These are phyloP conservation scores for Junonia oenone DNA, from an alignment of 2,888 invertebrate species.

Conservation along the genomic window DNA sequence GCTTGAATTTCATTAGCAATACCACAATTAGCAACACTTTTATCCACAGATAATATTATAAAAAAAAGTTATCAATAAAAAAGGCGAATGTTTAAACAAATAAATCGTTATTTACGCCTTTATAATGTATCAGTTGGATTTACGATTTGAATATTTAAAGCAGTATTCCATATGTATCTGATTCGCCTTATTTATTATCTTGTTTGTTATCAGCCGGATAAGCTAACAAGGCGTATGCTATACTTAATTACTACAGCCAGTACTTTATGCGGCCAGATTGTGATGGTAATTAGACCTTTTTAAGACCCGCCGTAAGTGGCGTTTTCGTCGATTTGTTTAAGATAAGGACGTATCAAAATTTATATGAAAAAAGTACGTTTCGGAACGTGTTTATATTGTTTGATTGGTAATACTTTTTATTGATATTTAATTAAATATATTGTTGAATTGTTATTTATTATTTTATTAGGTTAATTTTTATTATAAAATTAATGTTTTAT, in stretches of 20 bases:
- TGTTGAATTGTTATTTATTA: no score
- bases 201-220: slow-evolving; percentile 43
- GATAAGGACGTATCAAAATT: slow-evolving; percentile 55
- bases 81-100: background rate
- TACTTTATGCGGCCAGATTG: slow-evolving; percentile 73
- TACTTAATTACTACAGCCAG: slow-evolving; percentile 73
- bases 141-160: slow-evolving; percentile 31
- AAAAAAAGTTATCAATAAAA: background rate
- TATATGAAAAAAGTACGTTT: slow-evolving; percentile 43
- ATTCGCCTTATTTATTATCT: slow-evolving; percentile 47
- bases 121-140: slow-evolving; percentile 23
- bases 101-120: slow-evolving; percentile 20
- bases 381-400: slow-evolving; percentile 25
- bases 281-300: slow-evolving; percentile 65
- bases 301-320: slow-evolving; percentile 56
- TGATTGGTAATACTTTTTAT: slow-evolving; percentile 20
- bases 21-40: background rate
- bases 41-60: background rate
- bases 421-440: background rate
- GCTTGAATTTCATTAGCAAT: background rate
- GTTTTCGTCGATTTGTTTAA: slow-evolving; percentile 66
- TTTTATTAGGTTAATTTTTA: no score
- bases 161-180: slow-evolving; percentile 43
- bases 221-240: slow-evolving; percentile 47
- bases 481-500: no score